Evolutionary conservation across 2,888 invertebrate genomes (phyloP).

Genomic region (Metalampra italica): DNA sequence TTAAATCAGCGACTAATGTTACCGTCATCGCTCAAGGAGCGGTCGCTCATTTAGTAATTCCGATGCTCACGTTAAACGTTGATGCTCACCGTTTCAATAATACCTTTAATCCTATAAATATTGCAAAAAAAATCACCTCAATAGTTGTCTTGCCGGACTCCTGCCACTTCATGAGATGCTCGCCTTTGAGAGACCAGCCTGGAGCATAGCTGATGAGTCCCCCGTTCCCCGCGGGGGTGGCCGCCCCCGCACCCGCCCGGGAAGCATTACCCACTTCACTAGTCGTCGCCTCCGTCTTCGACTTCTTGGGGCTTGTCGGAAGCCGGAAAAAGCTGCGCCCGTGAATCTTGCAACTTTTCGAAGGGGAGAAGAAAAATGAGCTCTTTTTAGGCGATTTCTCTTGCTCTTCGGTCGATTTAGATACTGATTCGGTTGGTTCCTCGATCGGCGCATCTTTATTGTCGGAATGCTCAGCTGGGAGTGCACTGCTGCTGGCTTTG

Average conservation of each 20-base stretch:
- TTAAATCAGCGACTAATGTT: no score
- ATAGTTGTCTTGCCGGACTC: constrained; percentile 78
- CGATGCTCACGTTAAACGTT: background rate
- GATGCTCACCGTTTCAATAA: background rate
- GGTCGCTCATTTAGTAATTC: background rate
- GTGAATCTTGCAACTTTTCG: constrained; percentile 73
- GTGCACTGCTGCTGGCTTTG: constrained; percentile 39
- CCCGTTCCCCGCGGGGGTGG: constrained; percentile 39
- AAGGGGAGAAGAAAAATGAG: constrained; percentile 75
- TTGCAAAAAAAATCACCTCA: constrained; percentile 55
- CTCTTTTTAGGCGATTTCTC: constrained; percentile 73
- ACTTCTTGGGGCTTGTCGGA: constrained; percentile 73
- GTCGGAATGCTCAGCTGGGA: constrained; percentile 29
- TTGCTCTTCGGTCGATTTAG: constrained; percentile 59
- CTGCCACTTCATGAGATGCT: constrained; percentile 81
- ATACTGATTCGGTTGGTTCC: constrained; percentile 39
- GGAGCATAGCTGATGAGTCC: constrained; percentile 81
- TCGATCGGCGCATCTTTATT: constrained; percentile 36
- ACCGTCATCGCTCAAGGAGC: no score
- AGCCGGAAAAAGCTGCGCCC: constrained; percentile 74
- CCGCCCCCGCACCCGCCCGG: constrained; percentile 28
- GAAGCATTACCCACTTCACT: constrained; percentile 35
- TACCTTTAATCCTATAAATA: no score
- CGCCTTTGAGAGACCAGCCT: constrained; percentile 80
- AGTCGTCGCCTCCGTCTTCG: constrained; percentile 51